Base-by-base conservation (phyloP, 2,113 vertebrate genomes). In the Neogale vison region DNA sequence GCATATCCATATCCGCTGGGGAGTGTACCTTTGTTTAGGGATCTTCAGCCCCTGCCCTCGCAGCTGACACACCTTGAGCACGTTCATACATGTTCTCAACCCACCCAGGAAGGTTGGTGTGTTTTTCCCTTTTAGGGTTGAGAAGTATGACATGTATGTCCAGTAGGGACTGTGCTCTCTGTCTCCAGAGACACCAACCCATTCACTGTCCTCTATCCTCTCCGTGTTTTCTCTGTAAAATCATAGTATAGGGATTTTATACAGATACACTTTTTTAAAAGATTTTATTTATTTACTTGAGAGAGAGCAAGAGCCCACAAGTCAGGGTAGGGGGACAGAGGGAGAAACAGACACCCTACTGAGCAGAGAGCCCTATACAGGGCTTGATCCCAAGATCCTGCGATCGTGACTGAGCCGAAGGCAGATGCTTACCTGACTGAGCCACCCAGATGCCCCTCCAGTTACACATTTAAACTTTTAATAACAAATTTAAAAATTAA, bases 401-500 rank as follows among this genome's bases (percentile, higher is more conserved):
- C 5, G 61, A 63, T 63, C 2, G 6, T 63, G 61, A 63, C 29
- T 63, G 61, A 63, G 61, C 61, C 6, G 2, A 65, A 31, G 13
- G 29, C 63, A 65, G 63, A 15, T 31, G 63, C 63, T 65, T 65
- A 65, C 6, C 29, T 6, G 1, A 65, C 63, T 65, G 63, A 65
- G 29, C 31, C 31, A 67, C 3, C 29, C 63, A 34, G 63, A 31
- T 0, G 1, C 14, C 14, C 63, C 31, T 14, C 47, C 1, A 57
- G 34, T 29, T 81, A 12, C 6, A 34, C 23, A 85, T 47, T 88
- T 47, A 81, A 29, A 81, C 50, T 93, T 92, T 76, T 81, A 87
- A 81, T 59, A n/a, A 87, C 67, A 96, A 61, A 29, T 45, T 52
- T 95, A 1, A 59, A 85, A 74, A 79, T 88, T 31, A 63, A 18